Percentiles rank a stretch among this genome's conserved stretches.
Conservation (phyloP, 2,888 invertebrate genomes). For the Drosophila mimetica region DNA sequence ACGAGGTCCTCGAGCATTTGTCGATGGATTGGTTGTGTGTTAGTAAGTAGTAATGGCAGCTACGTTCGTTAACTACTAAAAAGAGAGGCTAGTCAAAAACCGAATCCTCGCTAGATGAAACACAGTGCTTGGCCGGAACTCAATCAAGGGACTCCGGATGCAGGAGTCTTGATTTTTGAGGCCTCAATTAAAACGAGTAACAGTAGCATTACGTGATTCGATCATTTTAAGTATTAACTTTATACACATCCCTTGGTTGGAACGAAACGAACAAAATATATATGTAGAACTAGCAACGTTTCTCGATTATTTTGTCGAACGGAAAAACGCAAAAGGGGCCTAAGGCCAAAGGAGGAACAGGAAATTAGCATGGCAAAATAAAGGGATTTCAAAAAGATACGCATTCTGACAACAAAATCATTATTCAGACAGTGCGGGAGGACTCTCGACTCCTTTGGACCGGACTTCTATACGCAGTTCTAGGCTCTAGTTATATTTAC, state of each 20-base stretch:
- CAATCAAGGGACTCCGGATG: constrained; percentile 8
- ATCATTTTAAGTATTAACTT: background rate
- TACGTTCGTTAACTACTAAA: constrained; percentile 36
- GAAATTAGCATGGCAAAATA: constrained; percentile 47
- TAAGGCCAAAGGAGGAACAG: constrained; percentile 41
- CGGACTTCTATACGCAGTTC: constrained; percentile 23
- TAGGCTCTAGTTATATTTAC: constrained; percentile 53
- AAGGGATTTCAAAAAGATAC: constrained; percentile 13
- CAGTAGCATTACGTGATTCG: constrained; percentile 61
- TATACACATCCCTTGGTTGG: constrained; percentile 26
- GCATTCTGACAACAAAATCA: constrained; percentile 22
- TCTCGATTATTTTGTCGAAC: constrained; percentile 59
- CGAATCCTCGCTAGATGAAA: constrained; percentile 17
- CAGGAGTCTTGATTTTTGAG: constrained; percentile 7
- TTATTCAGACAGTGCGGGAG: background rate
- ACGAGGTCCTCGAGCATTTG: constrained; percentile 46
- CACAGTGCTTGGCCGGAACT: constrained; percentile 9
- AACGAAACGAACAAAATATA: constrained; percentile 25
- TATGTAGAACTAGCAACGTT: constrained; percentile 83
- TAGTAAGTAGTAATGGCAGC: constrained; percentile 47
- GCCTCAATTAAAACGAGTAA: constrained; percentile 58
- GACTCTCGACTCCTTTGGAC: constrained; percentile 14
- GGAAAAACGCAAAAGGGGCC: constrained; percentile 41
- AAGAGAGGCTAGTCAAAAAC: constrained; percentile 27
- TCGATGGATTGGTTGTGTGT: constrained; percentile 52